These are phyloP conservation scores for Odontomachus brunneus DNA, from an alignment of 1,140 invertebrate genomes.

Conservation along the genomic window DNA sequence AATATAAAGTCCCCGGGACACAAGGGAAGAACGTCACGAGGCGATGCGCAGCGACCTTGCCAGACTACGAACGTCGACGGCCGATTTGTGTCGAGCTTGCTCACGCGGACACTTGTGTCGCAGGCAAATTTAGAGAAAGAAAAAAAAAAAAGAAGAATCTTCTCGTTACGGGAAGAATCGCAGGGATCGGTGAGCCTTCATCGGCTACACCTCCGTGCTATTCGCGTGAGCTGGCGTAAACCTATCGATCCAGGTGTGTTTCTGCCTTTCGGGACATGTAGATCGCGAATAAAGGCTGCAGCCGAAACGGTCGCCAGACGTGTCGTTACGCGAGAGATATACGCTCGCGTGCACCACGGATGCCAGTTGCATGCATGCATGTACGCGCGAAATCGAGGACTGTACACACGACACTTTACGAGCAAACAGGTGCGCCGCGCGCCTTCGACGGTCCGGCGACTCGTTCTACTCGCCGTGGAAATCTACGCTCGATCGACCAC, in stretches of 20 bases:
- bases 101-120: too few relatives aligned
- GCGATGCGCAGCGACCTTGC: neutral
- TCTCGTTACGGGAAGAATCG: neutral
- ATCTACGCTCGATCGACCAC: conserved; percentile 17
- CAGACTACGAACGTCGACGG: conserved; percentile 14
- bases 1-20: conserved; percentile 26
- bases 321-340: conserved; percentile 24
- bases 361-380: neutral
- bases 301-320: neutral
- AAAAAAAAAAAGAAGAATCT: too few relatives aligned
- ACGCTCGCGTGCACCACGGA: neutral
- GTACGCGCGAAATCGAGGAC: conserved; percentile 19
- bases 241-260: conserved; percentile 2
- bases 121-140: too few relatives aligned
- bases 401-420: conserved; percentile 32
- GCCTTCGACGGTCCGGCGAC: neutral
- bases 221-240: neutral
- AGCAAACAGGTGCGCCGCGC: conserved; percentile 62
- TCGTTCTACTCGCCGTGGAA: conserved; percentile 2
- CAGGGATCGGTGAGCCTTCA: neutral
- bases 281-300: conserved; percentile 11
- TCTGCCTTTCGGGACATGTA: neutral
- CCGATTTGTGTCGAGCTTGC: neutral
- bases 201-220: too few relatives aligned
- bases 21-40: neutral